phyloP scores from a whole-genome alignment of 2,888 invertebrate genomes.

The Bruchidius siliquastri region DNA sequence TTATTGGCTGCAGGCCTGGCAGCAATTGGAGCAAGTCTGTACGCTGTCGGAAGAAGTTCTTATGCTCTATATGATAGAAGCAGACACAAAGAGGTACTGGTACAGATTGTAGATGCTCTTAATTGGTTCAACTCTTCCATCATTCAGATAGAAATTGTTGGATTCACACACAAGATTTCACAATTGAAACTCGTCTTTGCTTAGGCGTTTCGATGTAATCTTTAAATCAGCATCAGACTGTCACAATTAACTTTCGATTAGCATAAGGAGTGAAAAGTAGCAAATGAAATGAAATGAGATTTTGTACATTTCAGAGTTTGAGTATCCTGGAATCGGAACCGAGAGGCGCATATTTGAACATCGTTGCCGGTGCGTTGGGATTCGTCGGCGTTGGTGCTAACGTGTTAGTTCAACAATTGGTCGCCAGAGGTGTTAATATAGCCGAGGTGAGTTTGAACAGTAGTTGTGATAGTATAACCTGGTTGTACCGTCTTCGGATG shows the following conservation, averaged over 20 bases:
- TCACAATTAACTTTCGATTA: too few relatives aligned
- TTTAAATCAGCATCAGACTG: too few relatives aligned
- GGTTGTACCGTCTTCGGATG: too few relatives aligned
- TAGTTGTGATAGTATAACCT: too few relatives aligned
- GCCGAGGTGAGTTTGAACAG: constrained; percentile 29
- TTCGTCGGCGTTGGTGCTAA: constrained; percentile 54
- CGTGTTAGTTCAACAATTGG: constrained; percentile 48
- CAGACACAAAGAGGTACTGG: constrained; percentile 47
- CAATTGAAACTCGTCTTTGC: too few relatives aligned
- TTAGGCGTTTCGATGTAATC: too few relatives aligned
- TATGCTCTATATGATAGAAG: constrained; percentile 11
- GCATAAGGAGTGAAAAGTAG: too few relatives aligned
- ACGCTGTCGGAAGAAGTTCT: constrained; percentile 49
- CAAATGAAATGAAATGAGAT: too few relatives aligned
- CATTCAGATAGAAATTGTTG: too few relatives aligned
- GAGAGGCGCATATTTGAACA: constrained; percentile 57
- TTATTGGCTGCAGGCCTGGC: constrained; percentile 13
- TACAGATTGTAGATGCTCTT: too few relatives aligned
- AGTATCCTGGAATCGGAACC: constrained; percentile 54
- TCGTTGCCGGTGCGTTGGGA: constrained; percentile 54
- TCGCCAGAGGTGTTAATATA: constrained; percentile 42
- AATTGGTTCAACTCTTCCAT: too few relatives aligned
- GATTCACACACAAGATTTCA: too few relatives aligned
- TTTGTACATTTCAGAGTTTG: constrained; percentile 19
- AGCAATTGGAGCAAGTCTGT: constrained; percentile 41